These are phyloP conservation scores for Ascidia mentula DNA, from an alignment of 23 tunicate species.

Conservation along the genomic window DNA sequence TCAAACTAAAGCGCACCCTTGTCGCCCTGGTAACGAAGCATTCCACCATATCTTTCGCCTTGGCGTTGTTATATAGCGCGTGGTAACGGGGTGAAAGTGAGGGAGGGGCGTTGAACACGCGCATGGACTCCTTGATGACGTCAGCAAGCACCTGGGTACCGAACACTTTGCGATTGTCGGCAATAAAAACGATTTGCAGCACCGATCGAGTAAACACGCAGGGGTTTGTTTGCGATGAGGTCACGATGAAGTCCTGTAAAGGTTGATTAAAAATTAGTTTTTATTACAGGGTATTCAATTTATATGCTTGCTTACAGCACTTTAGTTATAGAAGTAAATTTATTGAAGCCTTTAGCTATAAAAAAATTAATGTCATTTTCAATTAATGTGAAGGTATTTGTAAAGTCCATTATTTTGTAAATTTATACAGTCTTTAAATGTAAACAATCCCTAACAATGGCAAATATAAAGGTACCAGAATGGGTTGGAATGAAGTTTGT, in stretches of 20 bases:
- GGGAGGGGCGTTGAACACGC: conserved; percentile 65
- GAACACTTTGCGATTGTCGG: conserved; percentile 58
- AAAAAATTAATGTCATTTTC: too few relatives aligned
- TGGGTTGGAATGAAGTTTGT: conserved; percentile 32
- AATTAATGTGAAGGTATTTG: too few relatives aligned
- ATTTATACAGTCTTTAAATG: too few relatives aligned
- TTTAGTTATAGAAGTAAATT: too few relatives aligned
- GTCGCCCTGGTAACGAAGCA: conserved; percentile 59
- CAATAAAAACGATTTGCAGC: conserved; percentile 61
- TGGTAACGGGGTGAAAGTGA: conserved; percentile 50
- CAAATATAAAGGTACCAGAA: too few relatives aligned
- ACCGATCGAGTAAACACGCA: conserved; percentile 82
- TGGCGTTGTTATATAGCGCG: conserved; percentile 28
- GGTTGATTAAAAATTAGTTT: too few relatives aligned
- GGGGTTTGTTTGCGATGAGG: conserved; percentile 51
- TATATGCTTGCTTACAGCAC: too few relatives aligned
- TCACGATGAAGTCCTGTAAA: conserved; percentile 58
- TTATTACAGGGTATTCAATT: too few relatives aligned
- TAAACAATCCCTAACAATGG: too few relatives aligned
- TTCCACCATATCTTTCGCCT: conserved; percentile 56
- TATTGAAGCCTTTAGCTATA: too few relatives aligned
- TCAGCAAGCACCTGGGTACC: conserved; percentile 55
- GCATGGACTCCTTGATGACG: conserved; percentile 70
- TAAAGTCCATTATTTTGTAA: too few relatives aligned
- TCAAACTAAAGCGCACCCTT: conserved; percentile 71